These are phyloP conservation scores for Tetranychus piercei DNA, from an alignment of 2,888 invertebrate species.

Conservation along the genomic window DNA sequence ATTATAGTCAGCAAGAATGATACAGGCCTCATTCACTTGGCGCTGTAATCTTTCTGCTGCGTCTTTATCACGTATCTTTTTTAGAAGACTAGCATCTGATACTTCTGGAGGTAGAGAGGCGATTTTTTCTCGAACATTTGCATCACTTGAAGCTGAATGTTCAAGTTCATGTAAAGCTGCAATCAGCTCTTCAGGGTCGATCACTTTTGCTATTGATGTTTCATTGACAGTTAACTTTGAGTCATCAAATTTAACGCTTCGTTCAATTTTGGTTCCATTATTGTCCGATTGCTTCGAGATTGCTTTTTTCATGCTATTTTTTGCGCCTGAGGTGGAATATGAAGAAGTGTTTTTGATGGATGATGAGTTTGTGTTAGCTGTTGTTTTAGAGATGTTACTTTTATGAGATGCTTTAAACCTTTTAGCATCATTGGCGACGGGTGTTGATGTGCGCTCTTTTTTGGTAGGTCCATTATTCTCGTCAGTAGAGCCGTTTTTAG, in stretches of 20 bases:
- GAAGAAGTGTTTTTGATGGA: neutral
- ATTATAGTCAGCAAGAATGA: slow-evolving; percentile 72
- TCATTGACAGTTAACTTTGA: neutral
- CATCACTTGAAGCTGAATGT: slow-evolving; percentile 86
- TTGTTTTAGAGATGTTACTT: slow-evolving; percentile 2
- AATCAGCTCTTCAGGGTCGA: slow-evolving; percentile 67
- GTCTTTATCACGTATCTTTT: slow-evolving; percentile 66
- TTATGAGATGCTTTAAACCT: neutral
- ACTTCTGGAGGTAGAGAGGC: slow-evolving; percentile 84
- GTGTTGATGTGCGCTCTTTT: neutral
- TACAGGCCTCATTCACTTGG: slow-evolving; percentile 71
- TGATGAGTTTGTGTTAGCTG: neutral
- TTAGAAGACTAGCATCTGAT: slow-evolving; percentile 66
- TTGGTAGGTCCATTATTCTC: neutral
- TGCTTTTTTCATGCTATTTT: neutral
- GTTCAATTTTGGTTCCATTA: neutral
- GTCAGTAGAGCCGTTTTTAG: slow-evolving; percentile 5
- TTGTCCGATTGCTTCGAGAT: neutral
- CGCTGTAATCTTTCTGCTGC: slow-evolving; percentile 55
- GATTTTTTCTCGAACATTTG: slow-evolving; percentile 71
- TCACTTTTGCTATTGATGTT: neutral
- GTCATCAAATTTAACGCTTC: neutral
- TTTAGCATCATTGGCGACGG: slow-evolving; percentile 1
- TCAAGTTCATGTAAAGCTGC: slow-evolving; percentile 64
- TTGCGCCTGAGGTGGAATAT: neutral